Evolutionary conservation across 2,113 vertebrate species (phyloP).

Genomic region (Onychostoma macrolepis): DNA sequence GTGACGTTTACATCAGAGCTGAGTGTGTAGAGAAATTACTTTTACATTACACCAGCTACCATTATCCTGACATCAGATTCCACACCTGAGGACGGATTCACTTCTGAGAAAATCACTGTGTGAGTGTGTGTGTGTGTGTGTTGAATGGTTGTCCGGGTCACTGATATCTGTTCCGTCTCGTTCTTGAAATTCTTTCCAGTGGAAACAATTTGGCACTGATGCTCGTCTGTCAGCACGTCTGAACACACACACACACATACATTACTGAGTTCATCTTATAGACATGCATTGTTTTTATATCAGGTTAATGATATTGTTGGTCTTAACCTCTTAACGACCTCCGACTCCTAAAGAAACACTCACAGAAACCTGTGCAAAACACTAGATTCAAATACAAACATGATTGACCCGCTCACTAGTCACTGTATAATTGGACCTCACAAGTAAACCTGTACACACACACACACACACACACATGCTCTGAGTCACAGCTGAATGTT

Average conservation of each 20-base stretch:
- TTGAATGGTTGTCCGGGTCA: slow-evolving; percentile 72
- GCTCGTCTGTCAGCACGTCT: slow-evolving; percentile 74
- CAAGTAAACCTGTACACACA: too few species aligned
- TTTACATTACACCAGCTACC: neutral
- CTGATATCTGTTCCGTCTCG: slow-evolving; percentile 79
- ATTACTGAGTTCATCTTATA: slow-evolving; percentile 52
- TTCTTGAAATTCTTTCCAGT: slow-evolving; percentile 82
- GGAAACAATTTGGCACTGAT: slow-evolving; percentile 80
- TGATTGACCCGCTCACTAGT: too few species aligned
- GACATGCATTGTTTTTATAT: too few species aligned
- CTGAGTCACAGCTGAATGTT: too few species aligned
- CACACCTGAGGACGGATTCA: too few species aligned
- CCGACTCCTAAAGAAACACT: neutral
- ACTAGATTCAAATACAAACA: neutral
- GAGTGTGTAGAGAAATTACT: neutral
- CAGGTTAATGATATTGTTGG: too few species aligned
- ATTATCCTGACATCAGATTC: too few species aligned
- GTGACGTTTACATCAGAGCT: slow-evolving; percentile 1
- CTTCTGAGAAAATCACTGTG: too few species aligned
- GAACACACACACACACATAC: slow-evolving; percentile 55
- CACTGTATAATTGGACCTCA: too few species aligned
- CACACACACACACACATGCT: too few species aligned
- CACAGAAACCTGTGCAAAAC: neutral
- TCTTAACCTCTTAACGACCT: neutral
- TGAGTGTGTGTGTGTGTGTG: slow-evolving; percentile 39